phyloP scores from a whole-genome alignment of 92 coral and sea anemone genomes.

The Actinernus sp. region DNA sequence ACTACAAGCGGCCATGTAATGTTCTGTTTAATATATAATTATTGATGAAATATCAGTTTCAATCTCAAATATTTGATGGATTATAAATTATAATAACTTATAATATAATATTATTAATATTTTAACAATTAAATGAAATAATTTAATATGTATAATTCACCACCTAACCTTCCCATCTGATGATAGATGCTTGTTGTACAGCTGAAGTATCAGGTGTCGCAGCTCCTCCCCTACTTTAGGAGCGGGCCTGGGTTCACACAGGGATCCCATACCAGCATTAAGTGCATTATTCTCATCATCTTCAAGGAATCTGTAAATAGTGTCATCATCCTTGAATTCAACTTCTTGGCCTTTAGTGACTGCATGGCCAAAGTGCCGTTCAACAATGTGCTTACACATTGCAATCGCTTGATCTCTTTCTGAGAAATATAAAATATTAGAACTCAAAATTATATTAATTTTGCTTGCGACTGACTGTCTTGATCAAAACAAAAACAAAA shows the following conservation, averaged over 20 bases:
- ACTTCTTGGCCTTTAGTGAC: conserved; percentile 65
- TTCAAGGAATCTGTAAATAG: conserved; percentile 86
- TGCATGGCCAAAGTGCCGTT: conserved; percentile 85
- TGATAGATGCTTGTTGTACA: conserved; percentile 80
- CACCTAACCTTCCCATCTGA: conserved; percentile 88
- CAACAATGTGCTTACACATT: conserved; percentile 88
- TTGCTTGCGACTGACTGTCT: no score
- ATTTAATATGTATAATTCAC: no score
- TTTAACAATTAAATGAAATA: no score
- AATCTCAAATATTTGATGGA: no score
- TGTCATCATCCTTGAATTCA: conserved; percentile 80
- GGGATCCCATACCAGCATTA: conserved; percentile 89
- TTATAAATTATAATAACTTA: no score
- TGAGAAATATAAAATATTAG: no score
- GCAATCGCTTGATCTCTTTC: conserved; percentile 85
- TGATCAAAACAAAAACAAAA: no score
- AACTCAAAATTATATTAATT: no score
- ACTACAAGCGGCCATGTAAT: no score
- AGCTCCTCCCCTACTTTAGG: conserved; percentile 92
- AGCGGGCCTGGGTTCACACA: conserved; percentile 96
- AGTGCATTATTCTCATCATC: conserved; percentile 96
- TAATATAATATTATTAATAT: no score
- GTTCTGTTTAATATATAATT: no score
- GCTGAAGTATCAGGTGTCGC: conserved; percentile 75
- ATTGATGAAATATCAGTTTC: no score